Conservation (phyloP, 2,888 invertebrate genomes). For the Deilephila porcellus region DNA sequence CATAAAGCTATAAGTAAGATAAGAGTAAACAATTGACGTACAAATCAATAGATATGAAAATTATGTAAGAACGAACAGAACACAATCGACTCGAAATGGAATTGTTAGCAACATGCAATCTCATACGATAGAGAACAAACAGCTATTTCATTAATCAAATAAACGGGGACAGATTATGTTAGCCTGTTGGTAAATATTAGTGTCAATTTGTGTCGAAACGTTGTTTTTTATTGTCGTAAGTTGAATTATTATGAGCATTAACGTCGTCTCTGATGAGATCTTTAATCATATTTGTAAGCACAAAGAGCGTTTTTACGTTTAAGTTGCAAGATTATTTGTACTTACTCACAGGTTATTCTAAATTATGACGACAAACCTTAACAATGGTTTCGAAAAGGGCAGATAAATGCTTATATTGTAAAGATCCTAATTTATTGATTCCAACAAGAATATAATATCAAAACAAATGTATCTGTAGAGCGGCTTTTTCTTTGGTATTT, state of each 20-base stretch:
- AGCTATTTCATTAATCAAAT: slow-evolving; percentile 68
- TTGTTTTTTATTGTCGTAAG: background rate
- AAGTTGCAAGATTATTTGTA: background rate
- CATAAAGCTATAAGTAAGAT: slow-evolving; percentile 10
- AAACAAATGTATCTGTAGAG: too few relatives aligned
- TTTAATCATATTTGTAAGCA: slow-evolving; percentile 1
- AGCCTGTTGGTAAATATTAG: slow-evolving; percentile 43
- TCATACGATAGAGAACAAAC: slow-evolving; percentile 53
- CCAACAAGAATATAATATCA: too few relatives aligned
- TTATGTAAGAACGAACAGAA: slow-evolving; percentile 38
- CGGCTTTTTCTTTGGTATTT: background rate
- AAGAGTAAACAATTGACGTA: slow-evolving; percentile 24
- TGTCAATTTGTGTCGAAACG: background rate
- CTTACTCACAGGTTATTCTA: background rate
- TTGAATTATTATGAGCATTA: slow-evolving; percentile 1
- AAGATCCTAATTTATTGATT: background rate
- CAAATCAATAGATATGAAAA: slow-evolving; percentile 36
- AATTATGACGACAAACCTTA: background rate
- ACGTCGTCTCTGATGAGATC: background rate
- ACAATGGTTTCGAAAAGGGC: background rate
- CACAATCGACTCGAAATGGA: slow-evolving; percentile 32
- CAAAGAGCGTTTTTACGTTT: background rate
- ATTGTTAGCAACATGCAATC: slow-evolving; percentile 41
- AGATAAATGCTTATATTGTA: background rate
- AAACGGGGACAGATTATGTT: slow-evolving; percentile 53